Percentiles rank a stretch among this genome's conserved stretches.
Conservation (phyloP, 2,797 vertebrate genomes). For the Platyrinchus mystaceus region DNA sequence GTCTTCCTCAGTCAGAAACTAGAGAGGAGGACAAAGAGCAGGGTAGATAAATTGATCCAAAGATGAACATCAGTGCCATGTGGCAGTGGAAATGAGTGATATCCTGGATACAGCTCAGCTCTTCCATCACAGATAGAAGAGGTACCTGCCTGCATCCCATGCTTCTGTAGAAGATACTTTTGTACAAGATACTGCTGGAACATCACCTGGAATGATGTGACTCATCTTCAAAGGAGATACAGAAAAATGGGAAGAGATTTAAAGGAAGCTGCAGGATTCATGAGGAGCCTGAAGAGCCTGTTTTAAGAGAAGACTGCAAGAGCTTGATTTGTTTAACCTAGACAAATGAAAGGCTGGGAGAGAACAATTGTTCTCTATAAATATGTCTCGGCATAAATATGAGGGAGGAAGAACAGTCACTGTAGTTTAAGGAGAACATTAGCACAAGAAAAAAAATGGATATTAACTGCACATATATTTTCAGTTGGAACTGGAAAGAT, state of each 20-base stretch:
- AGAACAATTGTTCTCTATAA: conserved; percentile 56
- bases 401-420: conserved; percentile 49
- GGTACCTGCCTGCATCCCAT: background rate
- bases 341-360: conserved; percentile 43
- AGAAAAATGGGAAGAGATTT: background rate
- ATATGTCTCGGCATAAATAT: conserved; percentile 42
- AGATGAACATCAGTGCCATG: background rate
- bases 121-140: background rate
- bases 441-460: conserved; percentile 1
- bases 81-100: background rate
- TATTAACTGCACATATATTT: conserved; percentile 34
- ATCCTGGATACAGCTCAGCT: background rate
- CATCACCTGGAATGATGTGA: background rate
- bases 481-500: background rate
- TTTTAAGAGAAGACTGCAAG: background rate
- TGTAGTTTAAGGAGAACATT: conserved; percentile 44
- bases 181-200: background rate
- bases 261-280: background rate
- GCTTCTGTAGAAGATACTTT: background rate
- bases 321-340: conserved; percentile 59
- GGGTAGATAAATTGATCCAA: background rate
- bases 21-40: background rate
- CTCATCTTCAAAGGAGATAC: background rate
- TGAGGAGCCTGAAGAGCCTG: background rate
- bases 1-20: background rate